Evolutionary conservation across 2,797 vertebrate genomes (phyloP), one percentile per base, ranked within the genome.

Genomic region (Streptopelia turtur): DNA sequence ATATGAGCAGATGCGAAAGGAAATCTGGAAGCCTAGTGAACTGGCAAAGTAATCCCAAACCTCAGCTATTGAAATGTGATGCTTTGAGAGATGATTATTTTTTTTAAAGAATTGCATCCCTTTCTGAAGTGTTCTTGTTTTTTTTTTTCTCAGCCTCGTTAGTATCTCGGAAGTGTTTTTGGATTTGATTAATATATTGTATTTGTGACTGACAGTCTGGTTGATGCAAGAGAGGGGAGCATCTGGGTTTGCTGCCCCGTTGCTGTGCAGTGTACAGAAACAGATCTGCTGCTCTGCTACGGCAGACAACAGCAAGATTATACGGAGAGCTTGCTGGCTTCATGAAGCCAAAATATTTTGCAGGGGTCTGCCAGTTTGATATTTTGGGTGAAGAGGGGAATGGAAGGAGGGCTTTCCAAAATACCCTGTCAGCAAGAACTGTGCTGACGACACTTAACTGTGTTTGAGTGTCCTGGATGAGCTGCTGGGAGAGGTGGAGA

Each of bases 11-110:
- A 70, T 84, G 57, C 79, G 90, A 83, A 75, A 96, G 66, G 80
- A 96, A 96, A 90, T 53, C 57, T 61, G 93, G 60, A 85, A 45
- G 39, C 72, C 80, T 89, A 33, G 12, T 43, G 96, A 96, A 92
- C 87, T 95, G 85, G 83, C 94, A 97, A 93, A 94, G 65, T 92
- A 97, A 83, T 94, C 83, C 83, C 77, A 49, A 24, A 43, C 41
- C 47, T 89, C 39, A 94, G 59, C 68, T 91, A 35, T 63, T 89
- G 93, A 94, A 87, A 84, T 43, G 39, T 49, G 74, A 56, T 37
- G 86, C 50, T 69, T 66, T 5, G 37, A 61, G 77, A 94, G 72
- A 83, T 83, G 70, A 94, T 97, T 91, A n/a, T 81, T 95, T 96
- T 81, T 86, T 81, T 86, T 72, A 93, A 94, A 89, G 47, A 83